Base-by-base conservation (phyloP, 2,113 vertebrate genomes). In the Ameiurus melas region DNA sequence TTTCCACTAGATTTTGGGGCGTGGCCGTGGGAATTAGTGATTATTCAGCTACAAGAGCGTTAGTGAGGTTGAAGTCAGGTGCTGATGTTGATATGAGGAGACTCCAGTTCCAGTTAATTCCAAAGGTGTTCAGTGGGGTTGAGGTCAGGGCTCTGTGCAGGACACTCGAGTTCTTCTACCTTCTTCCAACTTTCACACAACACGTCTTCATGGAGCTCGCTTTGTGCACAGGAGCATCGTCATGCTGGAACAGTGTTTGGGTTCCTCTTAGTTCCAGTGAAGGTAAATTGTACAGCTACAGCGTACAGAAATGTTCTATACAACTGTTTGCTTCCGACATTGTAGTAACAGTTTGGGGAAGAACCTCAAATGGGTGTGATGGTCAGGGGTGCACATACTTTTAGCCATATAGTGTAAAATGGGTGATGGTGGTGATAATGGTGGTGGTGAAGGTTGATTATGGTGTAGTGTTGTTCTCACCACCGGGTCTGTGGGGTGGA, bases 401-500 rank as follows among this genome's bases (percentile, higher is more conserved):
- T 75, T 43, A 8, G 0, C 9, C 36, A 22, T 12, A 10, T 43
- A 12, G 20, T 43, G 71, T 75, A 75, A 43, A 75, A 12, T 43
- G 8, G 3, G 43, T 51, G 25, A 13, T 25, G 39, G 10, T 13
- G 68, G 16, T 30, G n/a, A 14, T 68, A 19, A 14, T 30, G 66
- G 13, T 68, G 70, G 19, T 9, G 70, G 19, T 36, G 33, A 73
- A 71, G 70, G 70, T 39, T 39, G 25, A 77, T 77, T 27, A 27
- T 25, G 39, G 43, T 27, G 73, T 27, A 5, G 16, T 33, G 79
- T 36, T 57, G 16, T 25, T 27, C 97, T 98, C 92, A 99, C 98
- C 97, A 99, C 98, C 60, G 98, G 98, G 91, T 99, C 98, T 77
- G 98, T 98, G 5, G 98, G 98, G 86, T 99, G 98, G 91, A 99